Base-by-base conservation (phyloP, 2,113 vertebrate genomes). In the Sebastes schlegelii region DNA sequence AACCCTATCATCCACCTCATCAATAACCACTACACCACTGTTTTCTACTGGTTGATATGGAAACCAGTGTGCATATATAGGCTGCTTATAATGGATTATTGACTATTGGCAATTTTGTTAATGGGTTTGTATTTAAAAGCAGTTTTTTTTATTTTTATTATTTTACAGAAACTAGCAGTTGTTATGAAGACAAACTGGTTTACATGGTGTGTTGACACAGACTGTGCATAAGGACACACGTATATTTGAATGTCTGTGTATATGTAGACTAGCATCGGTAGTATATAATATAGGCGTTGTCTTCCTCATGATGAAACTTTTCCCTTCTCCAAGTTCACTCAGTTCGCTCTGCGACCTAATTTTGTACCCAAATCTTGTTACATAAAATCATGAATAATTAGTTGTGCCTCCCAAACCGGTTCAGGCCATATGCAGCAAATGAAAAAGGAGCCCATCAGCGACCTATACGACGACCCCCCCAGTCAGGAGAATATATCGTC, bases 321-420 rank as follows among this genome's bases (percentile, higher is more conserved):
- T 40, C 13, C 21, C 16, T n/a, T 0, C 3, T 19, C 70, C 63
- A 54, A 64, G 58, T 83, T 80, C 26, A 70, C 34, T 40, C 63
- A 4, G 67, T 74, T 21, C 52, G 58, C 14, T 67, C 75, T 62
- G 72, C 49, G 81, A 90, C 86, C 89, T 71, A 11, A 72, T 82
- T 89, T 81, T 68, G 48, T 63, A 16, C 61, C 54, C 72, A 58
- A 79, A 85, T 85, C 86, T 67, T 8, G 79, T 87, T 89, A 72
- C 70, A 71, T 87, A 87, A 89, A 87, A 74, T 57, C 82, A 83
- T 83, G 85, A 85, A 83, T 87, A 87, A 91, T 83, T 80, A 62
- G 68, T 63, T 16, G 66, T 17, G 16, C 60, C 64, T 70, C 4
- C 4, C 71, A 8, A 57, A 62, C 61, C 7, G 57, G 46, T 60